These are phyloP conservation scores for Latrodectus geometricus DNA, from an alignment of 1,140 invertebrate species.

Conservation along the genomic window DNA sequence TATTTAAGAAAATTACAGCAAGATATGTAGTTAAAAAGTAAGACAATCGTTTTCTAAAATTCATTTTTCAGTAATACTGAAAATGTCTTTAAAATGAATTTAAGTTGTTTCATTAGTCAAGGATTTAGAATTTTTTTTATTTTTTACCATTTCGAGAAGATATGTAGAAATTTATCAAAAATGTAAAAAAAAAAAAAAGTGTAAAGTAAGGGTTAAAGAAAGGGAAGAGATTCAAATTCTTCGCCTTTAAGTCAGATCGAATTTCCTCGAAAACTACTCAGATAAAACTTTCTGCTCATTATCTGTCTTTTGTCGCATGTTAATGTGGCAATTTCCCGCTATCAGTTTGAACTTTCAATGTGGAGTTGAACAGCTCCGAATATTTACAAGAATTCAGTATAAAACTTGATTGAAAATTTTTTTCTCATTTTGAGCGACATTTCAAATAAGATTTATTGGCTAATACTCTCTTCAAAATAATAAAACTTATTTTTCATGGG, in stretches of 20 bases:
- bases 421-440: too few relatives aligned
- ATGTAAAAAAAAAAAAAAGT: neutral
- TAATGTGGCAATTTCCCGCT: conserved; percentile 39
- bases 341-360: too few relatives aligned
- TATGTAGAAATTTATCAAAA: conserved; percentile 37
- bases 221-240: conserved; percentile 16
- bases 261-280: conserved; percentile 31
- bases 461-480: too few relatives aligned
- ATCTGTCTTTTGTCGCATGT: conserved; percentile 50
- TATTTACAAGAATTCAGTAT: too few relatives aligned
- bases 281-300: conserved; percentile 48
- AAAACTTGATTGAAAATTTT: too few relatives aligned
- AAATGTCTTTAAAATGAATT: neutral
- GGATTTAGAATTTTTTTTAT: neutral
- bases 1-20: too few relatives aligned
- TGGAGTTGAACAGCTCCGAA: too few relatives aligned
- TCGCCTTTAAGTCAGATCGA: conserved; percentile 23
- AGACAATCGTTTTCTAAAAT: too few relatives aligned
- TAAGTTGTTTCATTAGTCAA: neutral
- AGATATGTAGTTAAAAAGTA: too few relatives aligned
- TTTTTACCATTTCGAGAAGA: neutral
- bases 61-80: neutral
- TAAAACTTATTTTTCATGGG: too few relatives aligned
- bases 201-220: conserved; percentile 17
- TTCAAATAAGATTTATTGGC: too few relatives aligned